These are phyloP conservation scores for Thryonomys swinderianus DNA, from an alignment of 2,113 vertebrate species.

Conservation along the genomic window DNA sequence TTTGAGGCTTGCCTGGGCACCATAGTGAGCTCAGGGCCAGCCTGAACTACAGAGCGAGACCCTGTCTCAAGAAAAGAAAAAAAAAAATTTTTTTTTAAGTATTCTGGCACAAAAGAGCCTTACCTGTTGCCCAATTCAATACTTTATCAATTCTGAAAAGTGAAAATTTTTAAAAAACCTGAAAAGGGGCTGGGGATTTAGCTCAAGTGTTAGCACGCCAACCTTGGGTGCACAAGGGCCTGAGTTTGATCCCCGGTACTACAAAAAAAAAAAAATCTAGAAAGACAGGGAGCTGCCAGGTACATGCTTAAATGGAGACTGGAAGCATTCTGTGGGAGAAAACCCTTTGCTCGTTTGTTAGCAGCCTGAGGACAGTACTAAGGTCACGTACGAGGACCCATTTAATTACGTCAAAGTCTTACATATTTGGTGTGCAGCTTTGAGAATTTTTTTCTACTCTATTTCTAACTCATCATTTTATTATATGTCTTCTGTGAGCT, in stretches of 20 bases:
- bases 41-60: too few relatives aligned
- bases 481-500: background rate
- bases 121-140: background rate
- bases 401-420: constrained; percentile 31
- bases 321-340: background rate
- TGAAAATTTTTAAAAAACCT: too few relatives aligned
- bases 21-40: too few relatives aligned
- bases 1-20: too few relatives aligned
- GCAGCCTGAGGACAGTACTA: background rate
- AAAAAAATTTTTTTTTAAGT: too few relatives aligned
- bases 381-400: background rate
- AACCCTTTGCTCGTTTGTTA: background rate
- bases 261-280: background rate
- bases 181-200: too few relatives aligned
- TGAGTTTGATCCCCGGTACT: too few relatives aligned
- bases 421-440: background rate
- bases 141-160: background rate
- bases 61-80: too few relatives aligned
- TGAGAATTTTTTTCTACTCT: background rate
- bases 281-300: background rate
- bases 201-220: too few relatives aligned
- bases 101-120: background rate
- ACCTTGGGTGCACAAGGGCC: too few relatives aligned
- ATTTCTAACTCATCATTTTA: background rate
- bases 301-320: background rate